A percentile compares a stretch with the other conserved stretches of the same genome.
Evolutionary conservation across 2,888 invertebrate species (phyloP).

Genomic region (Encarsia formosa): DNA sequence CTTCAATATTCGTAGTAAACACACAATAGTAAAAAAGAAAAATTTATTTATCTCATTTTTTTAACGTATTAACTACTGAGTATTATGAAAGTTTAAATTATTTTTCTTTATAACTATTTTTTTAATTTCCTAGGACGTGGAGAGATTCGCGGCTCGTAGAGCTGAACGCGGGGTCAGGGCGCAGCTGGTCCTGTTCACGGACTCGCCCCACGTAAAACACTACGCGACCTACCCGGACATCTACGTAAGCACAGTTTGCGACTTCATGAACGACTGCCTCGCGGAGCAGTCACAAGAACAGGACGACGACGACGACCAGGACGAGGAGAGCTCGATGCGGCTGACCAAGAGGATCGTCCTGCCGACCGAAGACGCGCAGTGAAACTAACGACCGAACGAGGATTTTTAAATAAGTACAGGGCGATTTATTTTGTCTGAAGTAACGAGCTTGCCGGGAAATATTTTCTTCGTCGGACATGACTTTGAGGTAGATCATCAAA

Average conservation of each 20-base stretch:
- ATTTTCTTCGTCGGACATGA: no score
- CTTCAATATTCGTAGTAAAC: no score
- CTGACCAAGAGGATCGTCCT: slow-evolving; percentile 40
- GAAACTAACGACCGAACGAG: no score
- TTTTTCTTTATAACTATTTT: not conserved
- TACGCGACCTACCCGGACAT: slow-evolving; percentile 61
- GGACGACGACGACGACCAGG: slow-evolving; percentile 5
- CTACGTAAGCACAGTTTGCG: slow-evolving; percentile 59
- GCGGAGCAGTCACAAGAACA: not conserved
- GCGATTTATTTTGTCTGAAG: no score
- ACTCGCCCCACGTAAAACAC: slow-evolving; percentile 74
- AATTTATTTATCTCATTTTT: no score
- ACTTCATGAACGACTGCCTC: slow-evolving; percentile 60
- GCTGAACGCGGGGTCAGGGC: slow-evolving; percentile 61
- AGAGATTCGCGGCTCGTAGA: slow-evolving; percentile 61
- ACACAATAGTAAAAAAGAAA: no score
- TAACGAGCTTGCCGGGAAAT: no score
- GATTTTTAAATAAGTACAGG: no score
- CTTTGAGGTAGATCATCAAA: no score
- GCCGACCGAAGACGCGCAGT: slow-evolving; percentile 24
- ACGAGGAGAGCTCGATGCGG: slow-evolving; percentile 17
- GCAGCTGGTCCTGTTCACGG: slow-evolving; percentile 62
- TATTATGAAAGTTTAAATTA: no score
- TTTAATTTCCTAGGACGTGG: slow-evolving; percentile 56
- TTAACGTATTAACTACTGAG: no score